Evolutionary conservation across 2,113 vertebrate genomes (phyloP), one percentile per base, ranked within the genome.

Genomic region (Nibea albiflora): DNA sequence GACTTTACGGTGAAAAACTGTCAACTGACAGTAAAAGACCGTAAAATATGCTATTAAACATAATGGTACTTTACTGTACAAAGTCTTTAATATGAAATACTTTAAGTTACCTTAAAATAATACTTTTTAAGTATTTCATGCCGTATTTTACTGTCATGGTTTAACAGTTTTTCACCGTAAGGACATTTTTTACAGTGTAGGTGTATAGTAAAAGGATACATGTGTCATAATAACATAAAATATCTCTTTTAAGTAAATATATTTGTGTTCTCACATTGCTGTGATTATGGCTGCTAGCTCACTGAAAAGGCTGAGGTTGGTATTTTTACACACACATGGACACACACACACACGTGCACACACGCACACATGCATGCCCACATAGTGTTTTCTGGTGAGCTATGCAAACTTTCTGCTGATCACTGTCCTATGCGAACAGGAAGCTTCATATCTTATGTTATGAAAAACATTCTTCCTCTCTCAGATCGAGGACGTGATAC

Each of bases 371-470:
- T 44, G 10, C 42, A 44, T 3, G 8, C 11, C 11, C 11, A 11
- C 7, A 44, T 20, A 35, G 19, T 44, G 35, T 17, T 24, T 81
- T 75, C 35, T 65, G 73, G 3, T 66, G 67, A 76, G 70, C 28
- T 72, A 1, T 81, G 81, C 74, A 80, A 82, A 89, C 35, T 77
- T 73, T 90, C 77, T 87, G 85, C 80, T 83, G 81, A 92, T 87
- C 47, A 19, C 24, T 49, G n/a, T 92, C 86, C 81, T 47, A 2
- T 81, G 76, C 47, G 73, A 72, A 72, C 67, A 89, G 89, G 89
- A 92, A 86, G 73, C 67, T 31, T 53, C 22, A 44, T 58, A 73
- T 77, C 63, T 82, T n/a, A 39, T 83, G 47, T 69, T 67, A 10
- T 74, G 76, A 77, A 54, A 83, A 86, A 85, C 77, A 62, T 71